Percentiles rank a stretch among this genome's conserved stretches.
phyloP scores from a whole-genome alignment of 2,797 vertebrate genomes.

The Lacerta agilis region DNA sequence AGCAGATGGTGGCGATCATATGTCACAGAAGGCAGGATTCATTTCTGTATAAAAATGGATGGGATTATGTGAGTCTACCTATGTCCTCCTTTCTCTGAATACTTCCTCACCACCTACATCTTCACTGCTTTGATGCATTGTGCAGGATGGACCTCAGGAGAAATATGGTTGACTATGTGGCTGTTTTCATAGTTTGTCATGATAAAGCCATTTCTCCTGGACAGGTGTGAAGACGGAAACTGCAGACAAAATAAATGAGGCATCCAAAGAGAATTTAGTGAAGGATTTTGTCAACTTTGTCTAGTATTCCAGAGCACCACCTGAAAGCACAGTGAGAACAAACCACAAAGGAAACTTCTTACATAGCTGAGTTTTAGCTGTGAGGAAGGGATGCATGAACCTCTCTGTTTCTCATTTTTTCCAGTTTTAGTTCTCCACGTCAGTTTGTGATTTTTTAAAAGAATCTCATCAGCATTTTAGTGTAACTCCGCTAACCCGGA shows the following conservation, averaged over 20 bases:
- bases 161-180: neutral
- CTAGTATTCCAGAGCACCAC: neutral
- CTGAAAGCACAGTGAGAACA: neutral
- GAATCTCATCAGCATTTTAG: too few species aligned
- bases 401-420: too few species aligned
- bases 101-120: slow-evolving; percentile 6
- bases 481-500: too few species aligned
- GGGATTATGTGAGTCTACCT: neutral
- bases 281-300: neutral
- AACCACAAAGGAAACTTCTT: neutral
- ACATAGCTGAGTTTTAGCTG: neutral
- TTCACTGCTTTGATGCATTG: neutral
- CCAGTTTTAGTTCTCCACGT: too few species aligned
- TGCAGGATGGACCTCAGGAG: neutral
- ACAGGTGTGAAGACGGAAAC: neutral
- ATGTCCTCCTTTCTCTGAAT: slow-evolving; percentile 6
- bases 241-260: neutral
- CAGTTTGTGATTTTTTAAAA: too few species aligned
- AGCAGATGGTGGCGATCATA: neutral
- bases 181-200: neutral
- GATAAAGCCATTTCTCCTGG: neutral
- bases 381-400: neutral
- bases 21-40: neutral
- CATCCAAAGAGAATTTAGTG: neutral
- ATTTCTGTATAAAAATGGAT: slow-evolving; percentile 27